A percentile compares a stretch with the other conserved stretches of the same genome.
phyloP scores from a whole-genome alignment of 2,113 vertebrate species.

The Larimichthys polyactis region DNA sequence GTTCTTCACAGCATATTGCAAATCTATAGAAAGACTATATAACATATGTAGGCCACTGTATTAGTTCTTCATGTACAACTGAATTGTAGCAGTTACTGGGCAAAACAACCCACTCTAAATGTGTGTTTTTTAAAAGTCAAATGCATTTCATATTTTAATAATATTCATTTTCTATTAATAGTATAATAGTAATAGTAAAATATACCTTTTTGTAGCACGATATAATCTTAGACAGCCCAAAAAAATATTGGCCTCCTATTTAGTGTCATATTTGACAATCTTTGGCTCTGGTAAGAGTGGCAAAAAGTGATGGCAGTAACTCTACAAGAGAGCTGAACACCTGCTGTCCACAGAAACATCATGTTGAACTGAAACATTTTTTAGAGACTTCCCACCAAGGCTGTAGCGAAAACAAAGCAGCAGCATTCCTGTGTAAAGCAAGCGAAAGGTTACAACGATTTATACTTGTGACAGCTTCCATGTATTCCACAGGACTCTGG shows the following conservation, averaged over 20 bases:
- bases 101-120: neutral
- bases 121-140: neutral
- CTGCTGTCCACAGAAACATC: neutral
- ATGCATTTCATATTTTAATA: neutral
- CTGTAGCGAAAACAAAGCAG: neutral
- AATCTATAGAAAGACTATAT: neutral
- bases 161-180: too few relatives aligned
- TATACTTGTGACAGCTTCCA: slow-evolving; percentile 23
- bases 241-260: neutral
- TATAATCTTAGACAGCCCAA: neutral
- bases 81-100: neutral
- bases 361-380: slow-evolving; percentile 5
- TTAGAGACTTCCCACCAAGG: neutral
- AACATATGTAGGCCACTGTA: neutral
- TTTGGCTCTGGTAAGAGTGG: neutral
- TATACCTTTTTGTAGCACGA: neutral
- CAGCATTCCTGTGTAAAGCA: slow-evolving; percentile 18
- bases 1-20: neutral
- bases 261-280: neutral
- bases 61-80: neutral
- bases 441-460: slow-evolving; percentile 47
- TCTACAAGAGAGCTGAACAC: neutral
- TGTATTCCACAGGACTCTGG: slow-evolving; percentile 16
- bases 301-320: neutral
- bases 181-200: neutral